Evolutionary conservation across 2,113 vertebrate genomes (phyloP).

Genomic region (Tachuris rubrigastra): DNA sequence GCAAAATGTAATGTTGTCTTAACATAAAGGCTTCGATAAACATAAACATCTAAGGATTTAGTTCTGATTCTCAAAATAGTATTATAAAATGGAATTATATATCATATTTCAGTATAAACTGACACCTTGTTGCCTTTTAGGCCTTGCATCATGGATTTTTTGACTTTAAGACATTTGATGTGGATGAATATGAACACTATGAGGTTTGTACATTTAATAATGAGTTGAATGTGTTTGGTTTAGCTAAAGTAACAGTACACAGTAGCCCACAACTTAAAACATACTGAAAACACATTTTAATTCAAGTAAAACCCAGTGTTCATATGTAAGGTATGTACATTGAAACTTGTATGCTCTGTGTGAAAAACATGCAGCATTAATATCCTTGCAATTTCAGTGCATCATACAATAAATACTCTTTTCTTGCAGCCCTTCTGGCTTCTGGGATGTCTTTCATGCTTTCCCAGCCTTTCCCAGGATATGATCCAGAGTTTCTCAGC

Average conservation of each 20-base stretch:
- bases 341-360: not conserved
- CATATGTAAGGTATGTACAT: not conserved
- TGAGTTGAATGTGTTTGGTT: not conserved
- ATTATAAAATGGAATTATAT: not conserved
- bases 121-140: constrained; percentile 77
- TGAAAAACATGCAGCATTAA: not conserved
- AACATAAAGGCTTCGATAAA: not conserved
- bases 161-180: constrained; percentile 94
- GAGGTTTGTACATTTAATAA: constrained; percentile 83
- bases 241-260: not conserved
- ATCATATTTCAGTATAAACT: constrained; percentile 11
- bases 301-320: not conserved
- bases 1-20: not conserved
- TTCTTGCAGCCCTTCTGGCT: not conserved
- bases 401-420: not conserved
- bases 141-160: constrained; percentile 94
- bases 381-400: not conserved
- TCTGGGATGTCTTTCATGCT: not conserved
- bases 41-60: not conserved
- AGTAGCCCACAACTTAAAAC: not conserved
- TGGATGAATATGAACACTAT: constrained; percentile 97
- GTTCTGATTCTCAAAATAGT: not conserved
- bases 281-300: not conserved
- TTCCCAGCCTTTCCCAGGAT: not conserved
- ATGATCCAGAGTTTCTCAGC: not conserved